Percentiles rank a stretch among this genome's conserved stretches.
phyloP scores from a whole-genome alignment of 2,113 vertebrate species.

The Gavialis gangeticus region DNA sequence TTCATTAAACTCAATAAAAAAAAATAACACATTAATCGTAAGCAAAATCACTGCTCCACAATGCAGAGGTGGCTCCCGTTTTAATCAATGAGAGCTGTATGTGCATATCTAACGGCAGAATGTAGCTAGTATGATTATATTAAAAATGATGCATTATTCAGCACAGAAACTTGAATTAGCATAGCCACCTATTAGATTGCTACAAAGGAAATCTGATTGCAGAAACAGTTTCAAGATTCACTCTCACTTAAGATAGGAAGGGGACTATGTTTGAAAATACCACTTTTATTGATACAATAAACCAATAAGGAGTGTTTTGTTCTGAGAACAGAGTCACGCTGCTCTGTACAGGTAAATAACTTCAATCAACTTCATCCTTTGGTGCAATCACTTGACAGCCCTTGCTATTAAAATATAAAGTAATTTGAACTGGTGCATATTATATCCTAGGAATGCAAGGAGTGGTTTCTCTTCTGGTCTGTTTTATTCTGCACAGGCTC shows the following conservation, averaged over 20 bases:
- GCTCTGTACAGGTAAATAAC: background rate
- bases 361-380: background rate
- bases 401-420: background rate
- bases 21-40: conserved; percentile 31
- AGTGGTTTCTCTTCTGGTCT: background rate
- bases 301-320: background rate
- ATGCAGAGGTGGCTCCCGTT: background rate
- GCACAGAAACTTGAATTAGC: background rate
- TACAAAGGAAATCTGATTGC: background rate
- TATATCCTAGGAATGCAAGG: background rate
- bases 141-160: background rate
- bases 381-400: fast-evolving
- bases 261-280: background rate
- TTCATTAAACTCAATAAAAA: conserved; percentile 45
- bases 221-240: background rate
- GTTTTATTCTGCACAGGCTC: background rate
- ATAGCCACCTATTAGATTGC: background rate
- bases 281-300: background rate
- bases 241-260: background rate
- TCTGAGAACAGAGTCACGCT: background rate
- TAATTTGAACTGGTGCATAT: background rate
- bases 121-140: conserved; percentile 30
- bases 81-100: background rate
- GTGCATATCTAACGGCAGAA: background rate
- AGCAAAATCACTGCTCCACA: conserved; percentile 8